Conservation (phyloP, 2,888 invertebrate genomes). For the Caenorhabditis uteleia region DNA sequence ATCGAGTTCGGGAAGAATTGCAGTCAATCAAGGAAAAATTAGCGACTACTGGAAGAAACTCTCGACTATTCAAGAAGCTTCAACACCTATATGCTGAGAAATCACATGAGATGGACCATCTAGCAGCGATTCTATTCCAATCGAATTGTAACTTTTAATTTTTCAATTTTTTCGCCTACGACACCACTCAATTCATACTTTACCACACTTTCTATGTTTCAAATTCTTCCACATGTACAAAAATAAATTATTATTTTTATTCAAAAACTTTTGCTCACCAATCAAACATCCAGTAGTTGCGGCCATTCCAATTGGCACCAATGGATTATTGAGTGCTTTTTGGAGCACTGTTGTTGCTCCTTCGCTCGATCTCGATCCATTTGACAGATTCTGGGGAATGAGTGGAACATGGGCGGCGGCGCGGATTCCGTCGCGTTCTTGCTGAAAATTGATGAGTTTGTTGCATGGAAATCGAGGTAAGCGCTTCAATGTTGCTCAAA, state of each 20-base stretch:
- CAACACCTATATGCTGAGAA: no score
- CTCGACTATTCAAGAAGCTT: no score
- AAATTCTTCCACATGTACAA: not conserved
- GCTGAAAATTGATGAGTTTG: no score
- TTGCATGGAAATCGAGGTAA: not conserved
- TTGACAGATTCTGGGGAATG: conserved; percentile 55
- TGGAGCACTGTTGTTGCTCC: conserved; percentile 37
- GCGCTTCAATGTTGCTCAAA: not conserved
- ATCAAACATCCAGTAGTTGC: conserved; percentile 59
- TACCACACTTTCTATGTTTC: not conserved
- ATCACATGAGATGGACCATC: no score
- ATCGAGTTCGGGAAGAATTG: no score
- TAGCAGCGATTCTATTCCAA: no score
- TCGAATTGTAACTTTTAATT: no score
- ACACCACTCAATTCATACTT: not conserved
- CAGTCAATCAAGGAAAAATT: no score
- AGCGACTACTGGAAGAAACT: no score
- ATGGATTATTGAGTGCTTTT: conserved; percentile 56
- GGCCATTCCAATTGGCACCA: conserved; percentile 61
- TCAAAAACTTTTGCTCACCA: conserved; percentile 49
- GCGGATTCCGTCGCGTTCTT: conserved; percentile 35
- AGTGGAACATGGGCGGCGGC: conserved; percentile 51
- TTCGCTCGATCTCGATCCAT: conserved; percentile 28
- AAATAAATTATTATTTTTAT: not conserved
- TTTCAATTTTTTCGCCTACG: no score